These are phyloP conservation scores for Phyto melanocephala DNA, from an alignment of 2,888 invertebrate genomes.

Conservation along the genomic window DNA sequence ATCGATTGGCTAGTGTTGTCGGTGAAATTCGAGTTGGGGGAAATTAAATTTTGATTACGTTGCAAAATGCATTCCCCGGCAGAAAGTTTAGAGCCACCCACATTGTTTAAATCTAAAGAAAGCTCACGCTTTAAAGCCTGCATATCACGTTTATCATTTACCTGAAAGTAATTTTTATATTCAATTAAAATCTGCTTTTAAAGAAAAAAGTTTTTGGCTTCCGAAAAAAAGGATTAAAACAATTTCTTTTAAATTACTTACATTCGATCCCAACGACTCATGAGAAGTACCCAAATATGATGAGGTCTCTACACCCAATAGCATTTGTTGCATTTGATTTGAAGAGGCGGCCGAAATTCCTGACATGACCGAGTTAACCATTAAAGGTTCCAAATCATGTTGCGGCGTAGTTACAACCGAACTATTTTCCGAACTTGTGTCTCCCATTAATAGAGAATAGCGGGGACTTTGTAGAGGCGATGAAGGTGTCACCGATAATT, in stretches of 20 bases:
- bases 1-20: constrained; percentile 79
- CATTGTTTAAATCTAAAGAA: constrained; percentile 76
- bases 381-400: constrained; percentile 77
- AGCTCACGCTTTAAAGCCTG: constrained; percentile 77
- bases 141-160: constrained; percentile 76
- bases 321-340: constrained; percentile 72
- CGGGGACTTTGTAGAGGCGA: constrained; percentile 78
- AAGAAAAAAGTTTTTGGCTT: too few species aligned
- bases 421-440: constrained; percentile 79
- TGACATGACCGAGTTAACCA: constrained; percentile 73
- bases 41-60: constrained; percentile 67
- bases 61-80: constrained; percentile 42
- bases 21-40: constrained; percentile 77
- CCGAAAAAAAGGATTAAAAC: not conserved
- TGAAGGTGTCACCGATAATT: constrained; percentile 76
- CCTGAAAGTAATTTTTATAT: too few species aligned
- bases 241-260: constrained; percentile 65
- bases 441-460: constrained; percentile 78
- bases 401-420: constrained; percentile 78
- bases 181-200: not conserved
- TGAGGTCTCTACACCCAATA: constrained; percentile 70
- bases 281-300: constrained; percentile 74
- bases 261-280: constrained; percentile 75
- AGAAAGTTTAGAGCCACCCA: constrained; percentile 66
- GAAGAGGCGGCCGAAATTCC: constrained; percentile 69